Conservation (phyloP, 2,888 invertebrate genomes). For the Xylocampa areola region DNA sequence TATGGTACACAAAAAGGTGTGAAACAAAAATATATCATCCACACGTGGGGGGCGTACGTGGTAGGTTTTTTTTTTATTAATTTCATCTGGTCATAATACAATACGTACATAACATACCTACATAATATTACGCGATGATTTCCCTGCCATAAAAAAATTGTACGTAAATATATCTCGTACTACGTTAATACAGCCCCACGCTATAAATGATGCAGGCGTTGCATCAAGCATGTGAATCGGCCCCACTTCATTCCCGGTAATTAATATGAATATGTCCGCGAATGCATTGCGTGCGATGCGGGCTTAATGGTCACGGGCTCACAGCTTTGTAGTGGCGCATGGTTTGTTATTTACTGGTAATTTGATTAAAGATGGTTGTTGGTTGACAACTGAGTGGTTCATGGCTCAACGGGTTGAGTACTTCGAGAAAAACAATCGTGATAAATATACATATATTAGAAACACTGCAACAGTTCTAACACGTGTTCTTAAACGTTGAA, state of each 20-base stretch:
- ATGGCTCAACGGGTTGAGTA: too few relatives aligned
- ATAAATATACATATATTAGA: too few relatives aligned
- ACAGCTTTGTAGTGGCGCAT: constrained; percentile 23
- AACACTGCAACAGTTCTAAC: too few relatives aligned
- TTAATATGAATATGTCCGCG: constrained; percentile 60
- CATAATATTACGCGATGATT: too few relatives aligned
- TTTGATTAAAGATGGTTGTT: constrained; percentile 25
- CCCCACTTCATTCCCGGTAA: constrained; percentile 58
- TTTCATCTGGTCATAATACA: too few relatives aligned
- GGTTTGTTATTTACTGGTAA: constrained; percentile 36
- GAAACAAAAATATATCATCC: too few relatives aligned
- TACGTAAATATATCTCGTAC: constrained; percentile 13
- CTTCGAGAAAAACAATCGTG: too few relatives aligned
- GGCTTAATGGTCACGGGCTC: constrained; percentile 34
- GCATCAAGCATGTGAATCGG: constrained; percentile 63
- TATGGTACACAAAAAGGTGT: too few relatives aligned
- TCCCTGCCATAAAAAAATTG: background rate
- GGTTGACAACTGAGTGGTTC: background rate
- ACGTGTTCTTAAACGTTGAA: too few relatives aligned
- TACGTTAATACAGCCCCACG: constrained; percentile 32
- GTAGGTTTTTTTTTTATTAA: too few relatives aligned
- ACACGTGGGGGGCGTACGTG: too few relatives aligned
- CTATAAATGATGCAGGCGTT: constrained; percentile 61
- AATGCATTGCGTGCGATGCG: constrained; percentile 38
- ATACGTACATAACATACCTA: too few relatives aligned